phyloP scores from a whole-genome alignment of 2,888 invertebrate genomes.

The Agrotis exclamationis region DNA sequence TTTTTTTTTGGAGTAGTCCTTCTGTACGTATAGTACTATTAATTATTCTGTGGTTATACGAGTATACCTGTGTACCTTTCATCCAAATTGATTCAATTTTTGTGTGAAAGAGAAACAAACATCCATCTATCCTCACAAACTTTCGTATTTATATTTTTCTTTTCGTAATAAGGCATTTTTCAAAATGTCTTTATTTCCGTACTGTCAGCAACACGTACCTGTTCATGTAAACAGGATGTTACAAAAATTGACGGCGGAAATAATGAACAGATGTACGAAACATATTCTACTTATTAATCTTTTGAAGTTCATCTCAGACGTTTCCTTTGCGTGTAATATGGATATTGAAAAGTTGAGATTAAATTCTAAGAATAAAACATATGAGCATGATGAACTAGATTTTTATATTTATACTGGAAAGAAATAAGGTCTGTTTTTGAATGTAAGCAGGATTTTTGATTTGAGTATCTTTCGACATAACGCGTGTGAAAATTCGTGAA shows the following conservation, averaged over 20 bases:
- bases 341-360: conserved; percentile 33
- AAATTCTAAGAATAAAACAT: conserved; percentile 25
- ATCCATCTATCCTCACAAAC: too few relatives aligned
- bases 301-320: conserved; percentile 46
- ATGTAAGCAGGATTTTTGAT: not conserved
- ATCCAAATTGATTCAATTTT: too few relatives aligned
- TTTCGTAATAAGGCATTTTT: not conserved
- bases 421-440: not conserved
- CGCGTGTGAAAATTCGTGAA: too few relatives aligned
- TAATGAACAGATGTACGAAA: conserved; percentile 48
- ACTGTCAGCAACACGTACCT: conserved; percentile 1
- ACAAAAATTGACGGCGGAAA: conserved; percentile 40
- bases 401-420: not conserved
- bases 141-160: too few relatives aligned
- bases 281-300: conserved; percentile 39
- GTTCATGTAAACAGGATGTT: conserved; percentile 47
- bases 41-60: too few relatives aligned
- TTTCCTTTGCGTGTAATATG: conserved; percentile 26
- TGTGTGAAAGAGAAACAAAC: too few relatives aligned
- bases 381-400: not conserved
- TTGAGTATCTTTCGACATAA: too few relatives aligned
- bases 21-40: too few relatives aligned
- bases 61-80: not conserved
- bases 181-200: not conserved
- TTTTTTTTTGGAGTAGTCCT: too few relatives aligned